Conservation (phyloP, 2,888 invertebrate genomes). For the Polymixis flavicincta region DNA sequence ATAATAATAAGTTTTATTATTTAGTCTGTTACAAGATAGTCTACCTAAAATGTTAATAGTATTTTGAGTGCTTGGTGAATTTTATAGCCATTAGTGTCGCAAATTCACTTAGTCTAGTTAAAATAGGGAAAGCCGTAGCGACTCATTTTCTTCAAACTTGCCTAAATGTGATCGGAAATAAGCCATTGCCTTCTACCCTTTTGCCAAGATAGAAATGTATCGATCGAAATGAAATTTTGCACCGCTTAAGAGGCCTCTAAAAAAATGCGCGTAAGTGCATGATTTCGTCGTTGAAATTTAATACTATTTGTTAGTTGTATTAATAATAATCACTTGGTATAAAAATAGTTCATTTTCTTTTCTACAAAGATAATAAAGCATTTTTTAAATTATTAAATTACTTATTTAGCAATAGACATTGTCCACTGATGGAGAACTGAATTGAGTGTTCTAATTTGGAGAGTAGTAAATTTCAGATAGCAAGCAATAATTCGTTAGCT, state of each 20-base stretch:
- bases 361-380: too few species aligned
- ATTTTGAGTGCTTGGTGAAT: slow-evolving; percentile 5
- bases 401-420: too few species aligned
- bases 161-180: slow-evolving; percentile 12
- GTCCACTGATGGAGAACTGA: too few species aligned
- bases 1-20: background rate
- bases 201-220: background rate
- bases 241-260: background rate
- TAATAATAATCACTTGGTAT: too few species aligned
- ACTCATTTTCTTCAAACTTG: slow-evolving; percentile 35
- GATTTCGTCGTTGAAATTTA: too few species aligned
- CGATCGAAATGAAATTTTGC: background rate
- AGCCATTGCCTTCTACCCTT: background rate
- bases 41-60: slow-evolving; percentile 11
- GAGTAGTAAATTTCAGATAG: too few species aligned
- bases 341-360: too few species aligned
- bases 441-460: too few species aligned
- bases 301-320: too few species aligned
- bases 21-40: background rate
- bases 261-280: too few species aligned
- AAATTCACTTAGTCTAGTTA: slow-evolving; percentile 47
- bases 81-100: slow-evolving; percentile 36
- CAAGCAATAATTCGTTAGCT: background rate
- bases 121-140: slow-evolving; percentile 4
- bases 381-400: too few species aligned